Base-by-base conservation (phyloP, 2,113 vertebrate genomes). In the Marmota flaviventris region DNA sequence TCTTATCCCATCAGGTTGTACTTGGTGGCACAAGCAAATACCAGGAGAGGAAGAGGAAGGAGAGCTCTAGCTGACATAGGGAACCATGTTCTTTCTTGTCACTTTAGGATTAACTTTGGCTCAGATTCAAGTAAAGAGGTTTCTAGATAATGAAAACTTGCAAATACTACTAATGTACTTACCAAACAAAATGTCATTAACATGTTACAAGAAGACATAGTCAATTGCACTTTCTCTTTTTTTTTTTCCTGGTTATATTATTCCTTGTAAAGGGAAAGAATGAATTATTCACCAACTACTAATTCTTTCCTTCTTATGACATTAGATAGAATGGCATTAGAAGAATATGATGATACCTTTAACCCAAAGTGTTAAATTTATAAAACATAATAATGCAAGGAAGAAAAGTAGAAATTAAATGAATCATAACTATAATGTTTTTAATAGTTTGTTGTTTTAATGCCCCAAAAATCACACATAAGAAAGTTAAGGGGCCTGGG, bases 1-100 rank as follows among this genome's bases (percentile, higher is more conserved):
- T 25, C 16, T 25, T 27, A 16, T 3, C n/a, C 11, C 3, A 53
- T 24, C 5, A 18, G 29, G 20, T 3, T 72, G 1, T 58, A 0
- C 10, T 11, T 39, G 29, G 67, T 10, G n/a, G 25, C 4, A 77
- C 37, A 20, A 20, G 37, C 6, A 83, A 67, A 69, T 9, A 48
- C 16, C 75, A 85, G 22, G 2, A 48, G 18, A 37, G 20, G n/a
- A 91, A 25, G n/a, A 91, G 16, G 11, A n/a, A 32, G 22, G 39
- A 61, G 14, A 87, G 37, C 1, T 18, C 8, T 3, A 18, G 22
- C 17, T 20, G 25, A 8, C 24, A 12, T 2, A 25, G 25, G 0
- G 9, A n/a, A 0, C 13, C 17, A 18, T n/a, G 3, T 1, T 22
- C n/a, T 67, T 42, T 42, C 45, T 34, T 20, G 14, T 27, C 53